These are phyloP conservation scores for Ametastegia equiseti DNA, from an alignment of 2,888 invertebrate species.

Conservation along the genomic window DNA sequence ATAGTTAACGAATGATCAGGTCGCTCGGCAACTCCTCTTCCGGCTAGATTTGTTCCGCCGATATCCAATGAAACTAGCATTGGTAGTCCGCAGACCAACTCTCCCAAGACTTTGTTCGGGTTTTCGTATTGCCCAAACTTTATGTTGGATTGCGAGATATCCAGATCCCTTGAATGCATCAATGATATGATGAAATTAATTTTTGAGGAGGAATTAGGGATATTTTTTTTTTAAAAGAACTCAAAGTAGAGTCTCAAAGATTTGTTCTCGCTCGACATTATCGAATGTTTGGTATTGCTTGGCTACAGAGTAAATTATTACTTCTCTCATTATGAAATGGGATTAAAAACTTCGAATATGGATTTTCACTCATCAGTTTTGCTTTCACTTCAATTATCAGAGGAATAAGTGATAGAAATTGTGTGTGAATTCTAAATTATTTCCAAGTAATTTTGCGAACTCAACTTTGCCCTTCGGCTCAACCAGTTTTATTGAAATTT, in stretches of 20 bases:
- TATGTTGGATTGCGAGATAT: slow-evolving; percentile 88
- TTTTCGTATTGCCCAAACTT: slow-evolving; percentile 86
- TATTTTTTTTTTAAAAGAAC: background rate
- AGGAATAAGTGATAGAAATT: no score
- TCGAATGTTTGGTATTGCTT: no score
- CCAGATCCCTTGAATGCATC: slow-evolving; percentile 82
- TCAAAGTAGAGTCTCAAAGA: background rate
- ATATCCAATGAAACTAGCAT: slow-evolving; percentile 92
- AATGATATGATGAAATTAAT: slow-evolving; percentile 41
- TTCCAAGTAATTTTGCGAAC: background rate
- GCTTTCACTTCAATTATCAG: no score
- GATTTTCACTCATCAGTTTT: background rate
- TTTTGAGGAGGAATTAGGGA: background rate
- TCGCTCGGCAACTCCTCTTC: slow-evolving; percentile 85
- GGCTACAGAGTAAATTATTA: no score
- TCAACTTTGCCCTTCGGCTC: background rate
- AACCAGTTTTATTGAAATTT: slow-evolving; percentile 74
- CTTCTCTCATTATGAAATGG: background rate
- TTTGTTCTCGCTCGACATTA: no score
- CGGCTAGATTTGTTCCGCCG: slow-evolving; percentile 96
- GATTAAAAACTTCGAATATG: background rate
- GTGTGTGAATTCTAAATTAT: no score
- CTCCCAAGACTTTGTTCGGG: slow-evolving; percentile 85
- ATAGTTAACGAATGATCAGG: slow-evolving; percentile 59
- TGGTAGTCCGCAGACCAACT: slow-evolving; percentile 86